Evolutionary conservation across 2,888 invertebrate species (phyloP).

Genomic region (Drosophila bunnanda): DNA sequence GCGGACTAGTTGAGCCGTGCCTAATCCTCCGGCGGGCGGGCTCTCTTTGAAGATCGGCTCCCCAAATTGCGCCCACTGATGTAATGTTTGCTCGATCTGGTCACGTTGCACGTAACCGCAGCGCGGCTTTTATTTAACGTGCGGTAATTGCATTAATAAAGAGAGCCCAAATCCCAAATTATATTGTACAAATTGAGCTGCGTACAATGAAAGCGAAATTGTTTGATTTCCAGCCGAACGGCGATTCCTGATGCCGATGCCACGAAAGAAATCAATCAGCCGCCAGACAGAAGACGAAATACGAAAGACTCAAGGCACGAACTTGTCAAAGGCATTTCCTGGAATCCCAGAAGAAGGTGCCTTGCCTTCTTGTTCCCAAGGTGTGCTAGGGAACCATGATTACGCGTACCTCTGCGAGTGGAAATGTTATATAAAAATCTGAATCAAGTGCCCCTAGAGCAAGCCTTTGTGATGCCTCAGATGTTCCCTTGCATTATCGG

Average conservation of each 20-base stretch:
- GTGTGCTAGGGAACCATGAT: background rate
- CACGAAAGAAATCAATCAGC: conserved; percentile 53
- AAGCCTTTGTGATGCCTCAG: background rate
- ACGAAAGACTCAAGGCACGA: conserved; percentile 29
- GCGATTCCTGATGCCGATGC: conserved; percentile 37
- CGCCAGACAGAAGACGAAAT: conserved; percentile 26
- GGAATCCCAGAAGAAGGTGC: conserved; percentile 4
- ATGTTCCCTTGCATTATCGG: conserved; percentile 14
- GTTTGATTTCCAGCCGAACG: conserved; percentile 63
- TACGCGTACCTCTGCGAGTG: background rate
- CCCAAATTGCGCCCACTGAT: conserved; percentile 64
- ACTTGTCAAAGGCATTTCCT: conserved; percentile 50
- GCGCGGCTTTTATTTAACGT: conserved; percentile 77
- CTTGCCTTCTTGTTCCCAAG: too few relatives aligned
- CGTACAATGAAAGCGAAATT: conserved; percentile 78
- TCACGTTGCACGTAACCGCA: conserved; percentile 76
- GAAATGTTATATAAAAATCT: background rate
- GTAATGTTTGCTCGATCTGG: conserved; percentile 77
- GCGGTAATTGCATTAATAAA: conserved; percentile 77
- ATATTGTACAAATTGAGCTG: conserved; percentile 78
- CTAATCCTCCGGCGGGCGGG: conserved; percentile 65
- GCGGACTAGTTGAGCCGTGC: conserved; percentile 56
- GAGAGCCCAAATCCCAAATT: conserved; percentile 77
- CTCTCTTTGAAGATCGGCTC: conserved; percentile 60
- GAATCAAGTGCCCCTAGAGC: background rate